Evolutionary conservation across 2,888 invertebrate species (phyloP).

Genomic region (Amphipoea oculea): DNA sequence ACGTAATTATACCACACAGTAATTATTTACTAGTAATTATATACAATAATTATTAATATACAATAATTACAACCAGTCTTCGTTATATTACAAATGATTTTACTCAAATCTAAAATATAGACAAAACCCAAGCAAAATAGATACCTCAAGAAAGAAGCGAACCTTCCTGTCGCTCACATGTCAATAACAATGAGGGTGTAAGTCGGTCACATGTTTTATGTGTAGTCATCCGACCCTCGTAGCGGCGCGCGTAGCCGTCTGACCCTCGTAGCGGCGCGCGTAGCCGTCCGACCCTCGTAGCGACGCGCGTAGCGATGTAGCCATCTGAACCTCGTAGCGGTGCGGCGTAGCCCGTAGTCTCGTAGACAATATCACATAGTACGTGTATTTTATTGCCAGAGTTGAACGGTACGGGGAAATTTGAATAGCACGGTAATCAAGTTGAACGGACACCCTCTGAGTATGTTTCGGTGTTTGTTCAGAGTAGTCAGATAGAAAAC

Average conservation of each 20-base stretch:
- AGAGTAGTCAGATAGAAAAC: background rate
- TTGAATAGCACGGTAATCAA: background rate
- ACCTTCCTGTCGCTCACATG: background rate
- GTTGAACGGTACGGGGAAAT: background rate
- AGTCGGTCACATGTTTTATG: constrained; percentile 28
- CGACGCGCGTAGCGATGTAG: background rate
- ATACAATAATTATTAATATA: no score
- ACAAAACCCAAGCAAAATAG: background rate
- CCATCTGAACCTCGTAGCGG: constrained; percentile 9
- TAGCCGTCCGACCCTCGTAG: constrained; percentile 7
- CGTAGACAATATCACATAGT: constrained; percentile 5
- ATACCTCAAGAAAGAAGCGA: background rate
- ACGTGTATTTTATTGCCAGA: background rate
- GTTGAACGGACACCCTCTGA: background rate
- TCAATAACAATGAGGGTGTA: constrained; percentile 24
- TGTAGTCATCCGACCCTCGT: constrained; percentile 19
- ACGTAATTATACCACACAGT: background rate
- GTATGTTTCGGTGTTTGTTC: background rate
- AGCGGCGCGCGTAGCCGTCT: constrained; percentile 17
- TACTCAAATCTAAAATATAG: background rate
- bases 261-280: constrained; percentile 12
- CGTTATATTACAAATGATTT: background rate
- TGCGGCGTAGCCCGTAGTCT: background rate
- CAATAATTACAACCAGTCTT: background rate
- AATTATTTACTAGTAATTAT: background rate